Evolutionary conservation across 1,140 invertebrate genomes (phyloP), one percentile per base, ranked within the genome.

Genomic region (Drosophila mayri): DNA sequence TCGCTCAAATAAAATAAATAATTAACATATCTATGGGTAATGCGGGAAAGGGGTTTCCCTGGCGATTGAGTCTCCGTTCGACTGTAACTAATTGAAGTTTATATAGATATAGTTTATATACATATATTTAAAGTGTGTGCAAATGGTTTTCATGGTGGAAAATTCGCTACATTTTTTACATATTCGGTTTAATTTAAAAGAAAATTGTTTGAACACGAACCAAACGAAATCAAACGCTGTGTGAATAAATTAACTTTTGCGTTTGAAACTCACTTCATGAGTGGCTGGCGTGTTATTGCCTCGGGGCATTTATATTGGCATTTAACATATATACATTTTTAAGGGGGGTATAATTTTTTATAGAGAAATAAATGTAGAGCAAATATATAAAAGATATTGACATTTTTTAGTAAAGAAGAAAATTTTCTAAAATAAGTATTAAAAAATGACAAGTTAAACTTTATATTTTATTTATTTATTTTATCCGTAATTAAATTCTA

Each of bases 1-100:
- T 46, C 54, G 52, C 65, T 46, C 65, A 58, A 40, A 70, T 25
- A 73, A 59, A 60, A 41, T 37, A 41, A 18, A 71, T 72, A 73
- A 73, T 72, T 72, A 73, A 50, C 70, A 73, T 72, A 72, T 73
- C 63, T 40, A 22, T 68, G 46, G 54, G 22, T 20, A 50, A 66
- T 68, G 44, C n/a, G 65, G 61, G 41, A 47, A 67, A 41, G 62
- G 44, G 61, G 44, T 68, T 43, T 68, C 46, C 41, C 47, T 4
- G 4, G 25, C 70, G 49, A 72, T 73, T 22, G 30, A 43, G 22
- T 50, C 11, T 50, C 37, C 67, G 22, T n/a, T 72, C 67, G 35
- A 38, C 37, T 41, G 37, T 22, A 22, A 50, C 70, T 43, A 73
- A 73, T 72, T 41, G 4, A 8, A 41, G 67, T 47, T 49, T 44